Conservation (phyloP, 2,888 invertebrate species). For the Drosophila prostipennis region DNA sequence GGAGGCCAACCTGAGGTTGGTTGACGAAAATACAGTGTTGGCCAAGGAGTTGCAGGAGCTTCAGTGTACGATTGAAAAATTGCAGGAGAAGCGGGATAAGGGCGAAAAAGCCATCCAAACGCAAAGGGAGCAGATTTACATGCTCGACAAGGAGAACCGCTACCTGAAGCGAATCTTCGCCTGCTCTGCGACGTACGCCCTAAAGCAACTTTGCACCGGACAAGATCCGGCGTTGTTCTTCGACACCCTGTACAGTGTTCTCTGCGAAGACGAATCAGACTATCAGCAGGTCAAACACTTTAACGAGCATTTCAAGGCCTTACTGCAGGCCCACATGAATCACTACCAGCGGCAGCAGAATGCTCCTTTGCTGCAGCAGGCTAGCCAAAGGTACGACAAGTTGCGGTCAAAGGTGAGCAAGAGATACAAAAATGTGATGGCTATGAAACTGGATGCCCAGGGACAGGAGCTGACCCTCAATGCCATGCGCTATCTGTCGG, state of each 20-base stretch:
- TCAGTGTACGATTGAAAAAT: slow-evolving; percentile 1
- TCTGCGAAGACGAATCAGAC: slow-evolving; percentile 48
- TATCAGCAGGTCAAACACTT: slow-evolving; percentile 31
- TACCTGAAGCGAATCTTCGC: slow-evolving; percentile 50
- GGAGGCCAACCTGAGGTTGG: slow-evolving; percentile 21
- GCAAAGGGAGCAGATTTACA: not conserved
- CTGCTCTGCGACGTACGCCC: slow-evolving; percentile 31
- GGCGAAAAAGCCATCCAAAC: not conserved
- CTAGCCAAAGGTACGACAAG: slow-evolving; percentile 52
- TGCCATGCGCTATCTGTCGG: slow-evolving; percentile 63
- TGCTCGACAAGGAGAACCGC: slow-evolving; percentile 28
- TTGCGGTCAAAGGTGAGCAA: slow-evolving; percentile 49
- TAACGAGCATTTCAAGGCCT: slow-evolving; percentile 56
- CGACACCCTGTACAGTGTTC: slow-evolving; percentile 33
- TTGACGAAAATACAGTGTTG: slow-evolving; percentile 31
- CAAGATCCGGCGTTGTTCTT: slow-evolving; percentile 30
- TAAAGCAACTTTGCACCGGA: slow-evolving; percentile 16
- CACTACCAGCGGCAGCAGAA: slow-evolving; percentile 36
- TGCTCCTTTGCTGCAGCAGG: slow-evolving; percentile 40
- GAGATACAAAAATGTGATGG: slow-evolving; percentile 56
- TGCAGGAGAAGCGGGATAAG: not conserved
- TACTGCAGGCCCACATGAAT: slow-evolving; percentile 47
- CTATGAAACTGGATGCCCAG: slow-evolving; percentile 55
- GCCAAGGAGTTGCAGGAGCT: slow-evolving; percentile 30
- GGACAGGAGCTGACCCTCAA: slow-evolving; percentile 58